Conservation (phyloP, 2,888 invertebrate genomes). For the Scaptodrosophila latifasciaeformis region DNA sequence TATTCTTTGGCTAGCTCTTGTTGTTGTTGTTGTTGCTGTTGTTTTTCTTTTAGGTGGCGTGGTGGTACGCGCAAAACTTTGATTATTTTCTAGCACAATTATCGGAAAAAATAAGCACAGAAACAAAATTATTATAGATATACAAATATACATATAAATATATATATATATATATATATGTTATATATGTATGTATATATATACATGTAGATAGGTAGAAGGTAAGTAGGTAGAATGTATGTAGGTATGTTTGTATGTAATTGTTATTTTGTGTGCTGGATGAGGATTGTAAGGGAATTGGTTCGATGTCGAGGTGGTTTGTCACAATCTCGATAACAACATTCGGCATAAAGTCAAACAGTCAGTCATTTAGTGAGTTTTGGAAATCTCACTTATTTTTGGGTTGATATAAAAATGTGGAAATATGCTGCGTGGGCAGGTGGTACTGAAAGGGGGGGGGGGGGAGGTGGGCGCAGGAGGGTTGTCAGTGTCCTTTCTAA, state of each 20-base stretch:
- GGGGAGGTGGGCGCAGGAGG: background rate
- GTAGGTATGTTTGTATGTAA: background rate
- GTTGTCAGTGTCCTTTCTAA: slow-evolving; percentile 20
- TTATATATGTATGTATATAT: too few species aligned
- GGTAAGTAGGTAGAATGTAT: too few species aligned
- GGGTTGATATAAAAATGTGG: too few species aligned
- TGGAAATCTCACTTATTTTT: too few species aligned
- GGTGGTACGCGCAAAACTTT: slow-evolving; percentile 25
- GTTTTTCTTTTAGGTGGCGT: slow-evolving; percentile 12
- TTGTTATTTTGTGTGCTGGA: slow-evolving; percentile 20
- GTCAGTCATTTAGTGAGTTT: too few species aligned
- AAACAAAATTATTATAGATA: background rate
- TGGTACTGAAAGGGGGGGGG: slow-evolving; percentile 19
- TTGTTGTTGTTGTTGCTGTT: slow-evolving; percentile 1
- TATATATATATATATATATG: too few species aligned
- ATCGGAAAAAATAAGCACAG: slow-evolving; percentile 11
- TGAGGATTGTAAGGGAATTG: too few species aligned
- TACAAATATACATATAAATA: background rate
- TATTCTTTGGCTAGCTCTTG: slow-evolving; percentile 21
- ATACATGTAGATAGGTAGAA: too few species aligned
- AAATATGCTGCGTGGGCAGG: slow-evolving; percentile 36
- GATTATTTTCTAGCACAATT: slow-evolving; percentile 17
- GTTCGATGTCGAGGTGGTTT: too few species aligned
- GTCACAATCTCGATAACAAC: too few species aligned
- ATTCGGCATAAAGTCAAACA: too few species aligned